These are phyloP conservation scores for Stegophylla sp. DNA, from an alignment of 2,888 invertebrate species.

Conservation along the genomic window DNA sequence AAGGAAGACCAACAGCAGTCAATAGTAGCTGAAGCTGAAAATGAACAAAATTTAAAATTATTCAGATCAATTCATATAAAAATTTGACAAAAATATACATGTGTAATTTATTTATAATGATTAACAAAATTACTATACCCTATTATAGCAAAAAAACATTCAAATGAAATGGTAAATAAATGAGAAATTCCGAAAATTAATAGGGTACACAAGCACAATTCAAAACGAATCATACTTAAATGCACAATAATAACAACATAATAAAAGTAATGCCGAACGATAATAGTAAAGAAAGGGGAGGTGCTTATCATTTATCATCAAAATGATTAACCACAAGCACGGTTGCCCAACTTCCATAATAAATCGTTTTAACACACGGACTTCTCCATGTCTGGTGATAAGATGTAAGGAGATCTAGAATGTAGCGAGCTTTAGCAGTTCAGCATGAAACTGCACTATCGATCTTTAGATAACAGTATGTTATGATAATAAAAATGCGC, in stretches of 20 bases:
- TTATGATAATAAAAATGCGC: no score
- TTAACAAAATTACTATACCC: neutral
- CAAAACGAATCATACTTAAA: neutral
- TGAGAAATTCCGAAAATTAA: neutral
- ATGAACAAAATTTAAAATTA: neutral
- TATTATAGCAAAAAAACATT: neutral
- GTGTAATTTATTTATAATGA: neutral
- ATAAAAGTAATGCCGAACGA: no score
- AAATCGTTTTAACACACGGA: neutral
- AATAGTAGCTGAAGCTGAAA: neutral
- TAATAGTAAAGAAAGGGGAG: neutral
- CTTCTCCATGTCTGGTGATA: no score
- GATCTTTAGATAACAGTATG: no score
- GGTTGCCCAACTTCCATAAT: no score
- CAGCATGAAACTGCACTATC: no score
- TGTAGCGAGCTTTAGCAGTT: no score
- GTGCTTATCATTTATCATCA: slow-evolving; percentile 18
- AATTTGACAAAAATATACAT: neutral
- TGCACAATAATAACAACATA: no score
- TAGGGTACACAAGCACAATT: neutral
- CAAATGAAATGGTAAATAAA: neutral
- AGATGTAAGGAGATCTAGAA: no score
- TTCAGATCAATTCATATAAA: neutral
- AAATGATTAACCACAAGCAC: slow-evolving; percentile 65
- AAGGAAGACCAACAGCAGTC: neutral